A percentile compares a stretch with the other conserved stretches of the same genome.
Conservation (phyloP, 2,888 invertebrate species). For the Dynastes hyllus region DNA sequence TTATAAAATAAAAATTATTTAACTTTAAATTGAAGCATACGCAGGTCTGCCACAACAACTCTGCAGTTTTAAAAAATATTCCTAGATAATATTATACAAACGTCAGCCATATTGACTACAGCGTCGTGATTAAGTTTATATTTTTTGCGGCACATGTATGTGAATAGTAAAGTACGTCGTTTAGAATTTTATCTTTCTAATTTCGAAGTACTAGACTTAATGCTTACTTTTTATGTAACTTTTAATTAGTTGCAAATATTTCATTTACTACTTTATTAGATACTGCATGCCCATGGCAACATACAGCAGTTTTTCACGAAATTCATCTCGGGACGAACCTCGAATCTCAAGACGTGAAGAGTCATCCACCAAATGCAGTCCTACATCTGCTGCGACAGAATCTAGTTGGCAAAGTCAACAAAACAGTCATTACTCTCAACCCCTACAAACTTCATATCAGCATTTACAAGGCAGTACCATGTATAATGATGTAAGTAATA, state of each 20-base stretch:
- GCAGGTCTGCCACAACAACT: conserved; percentile 20
- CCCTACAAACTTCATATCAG: conserved; percentile 57
- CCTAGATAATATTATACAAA: conserved; percentile 17
- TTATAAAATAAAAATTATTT: no score
- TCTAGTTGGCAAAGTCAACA: conserved; percentile 54
- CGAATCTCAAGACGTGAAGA: conserved; percentile 56
- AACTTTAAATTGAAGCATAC: conserved; percentile 22
- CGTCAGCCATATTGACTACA: conserved; percentile 36
- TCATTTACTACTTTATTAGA: conserved; percentile 4
- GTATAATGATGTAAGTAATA: conserved; percentile 57
- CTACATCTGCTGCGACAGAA: conserved; percentile 49
- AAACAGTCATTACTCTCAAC: conserved; percentile 51
- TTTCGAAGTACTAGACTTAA: no score
- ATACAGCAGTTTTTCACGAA: conserved; percentile 27
- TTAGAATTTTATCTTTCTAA: not conserved
- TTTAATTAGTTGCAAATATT: not conserved
- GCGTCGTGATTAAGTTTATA: conserved; percentile 8
- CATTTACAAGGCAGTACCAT: conserved; percentile 56
- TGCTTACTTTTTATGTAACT: not conserved
- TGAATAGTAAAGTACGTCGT: conserved; percentile 19
- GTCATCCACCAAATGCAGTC: conserved; percentile 46
- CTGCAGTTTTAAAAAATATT: not conserved
- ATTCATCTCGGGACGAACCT: conserved; percentile 56
- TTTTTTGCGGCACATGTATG: not conserved
- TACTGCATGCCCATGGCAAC: conserved; percentile 32